Evolutionary conservation across 1,140 invertebrate genomes (phyloP), one percentile per base, ranked within the genome.

Genomic region (Drosophila simulans): DNA sequence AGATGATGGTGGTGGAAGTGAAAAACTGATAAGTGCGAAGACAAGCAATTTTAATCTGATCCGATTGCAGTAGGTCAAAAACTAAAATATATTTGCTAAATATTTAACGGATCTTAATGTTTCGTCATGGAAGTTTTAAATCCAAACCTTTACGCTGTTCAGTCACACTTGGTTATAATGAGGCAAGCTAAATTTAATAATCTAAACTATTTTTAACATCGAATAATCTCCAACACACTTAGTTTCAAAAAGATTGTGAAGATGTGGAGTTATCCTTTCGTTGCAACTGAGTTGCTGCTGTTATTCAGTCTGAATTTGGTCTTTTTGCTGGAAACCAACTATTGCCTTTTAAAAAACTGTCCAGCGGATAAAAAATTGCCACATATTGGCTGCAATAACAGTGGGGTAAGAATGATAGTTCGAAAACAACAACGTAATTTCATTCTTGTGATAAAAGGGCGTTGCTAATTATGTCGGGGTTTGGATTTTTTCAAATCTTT

Each of bases 361-460:
- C 53, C n/a, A 4, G 22, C 22, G 1, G n/a, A 42, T 13, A 42
- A 5, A 3, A 3, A n/a, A n/a, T 20, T 17, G 10, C n/a, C 37
- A 2, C 53, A 55, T 22, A 40, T 25, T 55, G 53, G 37, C 12
- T 55, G 53, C 5, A 27, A 27, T 27, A 55, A 27, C 12, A 15
- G 2, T 0, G 20, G 4, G n/a, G 53, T 55, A 27, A 15, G 53
- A 31, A 7, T 8, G 7, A 31, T 31, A 31, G 7, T 31, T 31
- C n/a, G 10, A 10, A 5, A 5, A 11, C 20, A 22, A 22, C 20
- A 22, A 22, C 20, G 20, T 22, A 22, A 22, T 22, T 22, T 22
- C 20, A 22, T 22, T 22, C 20, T 22, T 22, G 2, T 22, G 2
- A 22, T 22, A 22, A 22, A 22, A 22, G 20, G 20, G 20, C 20